Evolutionary conservation across 2,113 vertebrate genomes (phyloP), one percentile per base, ranked within the genome.

Genomic region (Reinhardtius hippoglossoides): DNA sequence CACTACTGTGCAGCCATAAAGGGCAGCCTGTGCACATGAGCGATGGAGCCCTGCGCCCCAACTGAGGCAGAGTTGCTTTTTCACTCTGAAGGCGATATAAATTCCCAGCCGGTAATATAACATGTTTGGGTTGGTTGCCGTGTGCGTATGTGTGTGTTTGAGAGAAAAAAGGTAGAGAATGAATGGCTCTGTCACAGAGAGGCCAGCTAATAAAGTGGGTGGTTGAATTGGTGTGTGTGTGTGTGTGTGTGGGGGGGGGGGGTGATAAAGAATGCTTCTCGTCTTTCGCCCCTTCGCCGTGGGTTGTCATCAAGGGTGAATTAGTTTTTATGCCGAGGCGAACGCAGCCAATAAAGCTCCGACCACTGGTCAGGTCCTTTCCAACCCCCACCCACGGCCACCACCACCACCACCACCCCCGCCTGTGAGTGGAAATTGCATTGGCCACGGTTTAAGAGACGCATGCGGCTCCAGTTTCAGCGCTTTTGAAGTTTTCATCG

Each of bases 291-390:
- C 78, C 74, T 84, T 68, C 77, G 8, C 81, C 35, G 62, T 74
- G 72, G 85, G 76, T 90, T 93, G 90, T 93, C 93, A 94, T 92
- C 88, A 35, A 92, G 88, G 78, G 68, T 86, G 83, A 92, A 94
- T 94, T 90, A 91, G 87, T 89, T 92, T 92, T 87, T 12, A 83
- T 84, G 88, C 68, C 24, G 50, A 63, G 68, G 71, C 31, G 48
- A 91, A 86, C 65, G 74, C 72, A 63, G 74, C 82, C 79, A 92
- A 85, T 92, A 89, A 91, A 91, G 66, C 72, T 55, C 84, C 78
- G 44, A 80, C 80, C 79, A 71, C 70, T 64, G 58, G 79, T 80
- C 86, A 66, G 62, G 9, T 40, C 56, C 78, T 59, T 70, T 42
- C 40, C 31, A 15, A 55, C 62, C 21, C 64, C 24, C 63, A 20